phyloP scores from a whole-genome alignment of 2,797 vertebrate genomes.

The Acipenser transmontanus region DNA sequence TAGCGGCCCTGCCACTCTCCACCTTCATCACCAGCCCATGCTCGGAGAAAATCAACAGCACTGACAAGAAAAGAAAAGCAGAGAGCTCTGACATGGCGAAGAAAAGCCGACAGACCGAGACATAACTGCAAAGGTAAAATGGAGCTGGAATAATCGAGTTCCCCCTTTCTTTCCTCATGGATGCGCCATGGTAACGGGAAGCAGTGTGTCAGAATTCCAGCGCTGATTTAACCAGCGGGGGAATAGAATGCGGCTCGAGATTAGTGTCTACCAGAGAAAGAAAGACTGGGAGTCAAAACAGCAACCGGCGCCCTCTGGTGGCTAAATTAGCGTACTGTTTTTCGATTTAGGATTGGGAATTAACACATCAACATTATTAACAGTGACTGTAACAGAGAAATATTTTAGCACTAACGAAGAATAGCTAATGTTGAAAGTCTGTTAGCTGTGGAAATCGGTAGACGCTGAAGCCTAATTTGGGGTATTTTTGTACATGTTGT shows the following conservation, averaged over 20 bases:
- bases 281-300: not conserved
- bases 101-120: constrained; percentile 14
- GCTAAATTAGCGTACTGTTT: not conserved
- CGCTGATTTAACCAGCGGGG: not conserved
- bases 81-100: constrained; percentile 18
- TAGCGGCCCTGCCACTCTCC: constrained; percentile 7
- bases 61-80: constrained; percentile 12
- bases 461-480: too few relatives aligned
- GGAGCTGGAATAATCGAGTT: constrained; percentile 6
- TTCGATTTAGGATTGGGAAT: too few relatives aligned
- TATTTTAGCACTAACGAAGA: too few relatives aligned
- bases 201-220: constrained; percentile 4
- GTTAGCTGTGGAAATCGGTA: too few relatives aligned
- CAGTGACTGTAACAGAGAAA: too few relatives aligned
- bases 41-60: constrained; percentile 13
- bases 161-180: constrained; percentile 16
- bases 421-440: too few relatives aligned
- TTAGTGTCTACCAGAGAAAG: not conserved
- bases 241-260: constrained; percentile 6
- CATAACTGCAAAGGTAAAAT: constrained; percentile 16
- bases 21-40: constrained; percentile 15
- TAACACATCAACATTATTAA: too few relatives aligned
- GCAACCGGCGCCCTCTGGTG: constrained; percentile 13
- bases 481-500: too few relatives aligned
- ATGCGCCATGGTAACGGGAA: constrained; percentile 13